Percentiles rank a stretch among this genome's conserved stretches.
Conservation (phyloP, 2,113 vertebrate genomes). For the Sebastes fasciatus region DNA sequence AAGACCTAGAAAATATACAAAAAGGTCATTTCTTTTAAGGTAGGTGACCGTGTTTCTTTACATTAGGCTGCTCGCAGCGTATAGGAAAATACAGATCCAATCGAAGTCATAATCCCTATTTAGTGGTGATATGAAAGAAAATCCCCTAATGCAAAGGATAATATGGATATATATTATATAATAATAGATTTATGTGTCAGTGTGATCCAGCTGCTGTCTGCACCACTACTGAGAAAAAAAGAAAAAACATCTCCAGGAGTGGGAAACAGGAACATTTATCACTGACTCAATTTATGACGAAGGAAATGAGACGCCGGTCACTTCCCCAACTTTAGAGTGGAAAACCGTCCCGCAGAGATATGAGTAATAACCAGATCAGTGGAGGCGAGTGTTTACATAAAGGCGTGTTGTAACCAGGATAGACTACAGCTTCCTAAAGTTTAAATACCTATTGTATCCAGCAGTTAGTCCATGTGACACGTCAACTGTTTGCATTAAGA, state of each 20-base stretch:
- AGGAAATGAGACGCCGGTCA: slow-evolving; percentile 46
- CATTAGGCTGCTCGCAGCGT: slow-evolving; percentile 1
- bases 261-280: slow-evolving; percentile 30
- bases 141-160: slow-evolving; percentile 55
- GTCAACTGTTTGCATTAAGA: slow-evolving; percentile 13
- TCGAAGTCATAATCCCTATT: slow-evolving; percentile 50
- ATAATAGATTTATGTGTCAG: not conserved
- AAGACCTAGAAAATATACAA: slow-evolving; percentile 38
- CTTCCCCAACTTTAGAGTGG: slow-evolving; percentile 58
- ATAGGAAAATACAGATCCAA: not conserved
- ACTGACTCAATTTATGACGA: slow-evolving; percentile 40
- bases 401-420: slow-evolving; percentile 35
- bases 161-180: slow-evolving; percentile 12
- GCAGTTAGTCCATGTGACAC: slow-evolving; percentile 19
- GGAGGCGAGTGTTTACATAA: slow-evolving; percentile 45
- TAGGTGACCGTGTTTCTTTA: not conserved
- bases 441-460: slow-evolving; percentile 19
- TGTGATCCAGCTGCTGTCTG: slow-evolving; percentile 35
- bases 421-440: slow-evolving; percentile 8
- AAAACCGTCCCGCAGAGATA: slow-evolving; percentile 12
- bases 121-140: slow-evolving; percentile 28
- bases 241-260: not conserved
- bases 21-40: slow-evolving; percentile 12
- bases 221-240: not conserved
- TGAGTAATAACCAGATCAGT: slow-evolving; percentile 48